Evolutionary conservation across 2,113 vertebrate species (phyloP).

Genomic region (Alethe castanea): DNA sequence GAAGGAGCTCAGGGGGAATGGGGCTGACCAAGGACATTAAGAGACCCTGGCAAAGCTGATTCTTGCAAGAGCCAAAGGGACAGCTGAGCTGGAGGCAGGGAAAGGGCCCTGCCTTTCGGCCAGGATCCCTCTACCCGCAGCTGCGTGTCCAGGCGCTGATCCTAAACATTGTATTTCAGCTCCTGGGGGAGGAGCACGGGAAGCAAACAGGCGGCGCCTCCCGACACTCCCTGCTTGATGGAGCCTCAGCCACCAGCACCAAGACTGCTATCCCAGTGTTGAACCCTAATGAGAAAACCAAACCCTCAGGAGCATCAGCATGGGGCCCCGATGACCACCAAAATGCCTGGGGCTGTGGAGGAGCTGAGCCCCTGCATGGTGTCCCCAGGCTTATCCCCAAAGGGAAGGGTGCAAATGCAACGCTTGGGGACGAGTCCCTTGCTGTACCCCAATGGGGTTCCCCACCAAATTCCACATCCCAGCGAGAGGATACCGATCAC

Average conservation of each 20-base stretch:
- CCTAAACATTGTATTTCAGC: neutral
- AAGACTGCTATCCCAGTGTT: accelerated
- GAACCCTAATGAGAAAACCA: neutral
- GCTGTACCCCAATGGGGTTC: accelerated
- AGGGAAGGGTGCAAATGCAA: neutral
- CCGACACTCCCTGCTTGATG: accelerated
- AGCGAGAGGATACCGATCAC: accelerated
- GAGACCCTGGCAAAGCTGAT: neutral
- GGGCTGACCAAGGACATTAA: neutral
- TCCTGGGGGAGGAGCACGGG: accelerated
- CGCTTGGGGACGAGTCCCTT: neutral
- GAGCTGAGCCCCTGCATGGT: accelerated
- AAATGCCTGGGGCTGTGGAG: accelerated
- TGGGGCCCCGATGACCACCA: accelerated
- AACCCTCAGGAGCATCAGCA: neutral
- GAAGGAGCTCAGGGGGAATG: neutral
- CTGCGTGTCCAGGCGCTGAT: neutral
- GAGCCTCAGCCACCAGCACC: accelerated
- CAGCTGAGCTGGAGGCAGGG: accelerated
- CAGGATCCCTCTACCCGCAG: neutral
- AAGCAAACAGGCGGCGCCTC: neutral
- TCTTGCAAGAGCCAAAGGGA: neutral
- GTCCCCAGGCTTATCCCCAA: neutral
- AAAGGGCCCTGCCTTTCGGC: neutral
- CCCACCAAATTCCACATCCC: neutral